Evolutionary conservation across 2,113 vertebrate species (phyloP).

Genomic region (Mastomys natalensis): DNA sequence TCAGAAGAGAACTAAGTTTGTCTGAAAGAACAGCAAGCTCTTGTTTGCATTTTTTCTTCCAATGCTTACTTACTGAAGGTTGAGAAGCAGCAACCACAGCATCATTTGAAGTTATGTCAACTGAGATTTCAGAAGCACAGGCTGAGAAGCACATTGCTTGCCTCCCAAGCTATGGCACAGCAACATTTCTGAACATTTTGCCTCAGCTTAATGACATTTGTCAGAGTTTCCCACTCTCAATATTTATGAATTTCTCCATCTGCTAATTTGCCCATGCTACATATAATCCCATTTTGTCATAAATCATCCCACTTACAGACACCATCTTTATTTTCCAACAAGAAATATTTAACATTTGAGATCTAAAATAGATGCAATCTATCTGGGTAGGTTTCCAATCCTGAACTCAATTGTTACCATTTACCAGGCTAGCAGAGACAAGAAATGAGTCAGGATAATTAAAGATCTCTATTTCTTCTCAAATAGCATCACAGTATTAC

Average conservation of each 20-base stretch:
- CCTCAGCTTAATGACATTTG: neutral
- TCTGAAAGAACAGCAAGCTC: too few species aligned
- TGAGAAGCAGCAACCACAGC: neutral
- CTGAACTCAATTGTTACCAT: neutral
- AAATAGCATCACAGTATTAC: neutral
- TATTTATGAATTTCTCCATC: slow-evolving; percentile 42
- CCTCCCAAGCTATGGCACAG: neutral
- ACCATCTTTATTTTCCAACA: neutral
- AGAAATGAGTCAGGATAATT: neutral
- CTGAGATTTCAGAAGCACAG: neutral
- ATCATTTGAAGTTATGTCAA: neutral
- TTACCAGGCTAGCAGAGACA: neutral
- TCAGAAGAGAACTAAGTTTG: neutral
- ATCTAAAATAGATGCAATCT: neutral
- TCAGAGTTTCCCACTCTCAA: slow-evolving; percentile 19
- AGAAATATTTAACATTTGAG: slow-evolving; percentile 23
- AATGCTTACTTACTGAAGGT: neutral
- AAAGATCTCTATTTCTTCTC: neutral
- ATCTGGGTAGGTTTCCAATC: neutral
- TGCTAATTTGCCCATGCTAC: neutral
- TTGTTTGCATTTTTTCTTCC: neutral
- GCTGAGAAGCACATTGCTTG: neutral
- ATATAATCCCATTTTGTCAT: neutral
- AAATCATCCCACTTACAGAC: neutral
- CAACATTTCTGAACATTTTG: neutral